Evolutionary conservation across 2,113 vertebrate species (phyloP).

Genomic region (Podarcis muralis): DNA sequence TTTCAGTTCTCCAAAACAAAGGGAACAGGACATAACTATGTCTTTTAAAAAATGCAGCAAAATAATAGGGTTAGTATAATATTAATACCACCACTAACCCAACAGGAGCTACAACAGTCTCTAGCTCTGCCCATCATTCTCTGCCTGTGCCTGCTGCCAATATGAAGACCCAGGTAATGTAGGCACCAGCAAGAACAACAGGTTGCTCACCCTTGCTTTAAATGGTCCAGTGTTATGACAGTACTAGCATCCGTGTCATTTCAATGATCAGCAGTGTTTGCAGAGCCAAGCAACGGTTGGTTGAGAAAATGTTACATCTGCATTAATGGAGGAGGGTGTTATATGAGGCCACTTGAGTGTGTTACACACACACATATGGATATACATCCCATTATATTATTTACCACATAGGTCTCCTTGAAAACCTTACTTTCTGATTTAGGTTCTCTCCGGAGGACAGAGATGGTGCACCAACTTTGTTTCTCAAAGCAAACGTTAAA

Average conservation of each 20-base stretch:
- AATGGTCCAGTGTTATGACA: neutral
- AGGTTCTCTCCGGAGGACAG: neutral
- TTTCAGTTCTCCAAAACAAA: too few relatives aligned
- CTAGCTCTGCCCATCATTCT: too few relatives aligned
- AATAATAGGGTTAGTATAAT: neutral
- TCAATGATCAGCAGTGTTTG: neutral
- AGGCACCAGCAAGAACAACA: too few relatives aligned
- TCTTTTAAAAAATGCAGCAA: neutral
- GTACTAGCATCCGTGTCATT: neutral
- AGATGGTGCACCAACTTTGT: neutral
- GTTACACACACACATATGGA: neutral
- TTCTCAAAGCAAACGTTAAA: neutral
- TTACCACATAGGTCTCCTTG: neutral
- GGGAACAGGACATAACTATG: too few relatives aligned
- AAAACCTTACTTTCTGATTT: neutral
- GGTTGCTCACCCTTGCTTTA: too few relatives aligned
- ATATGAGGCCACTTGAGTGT: neutral
- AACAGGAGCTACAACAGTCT: neutral
- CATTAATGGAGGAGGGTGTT: neutral
- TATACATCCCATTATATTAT: neutral
- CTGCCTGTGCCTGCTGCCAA: too few relatives aligned
- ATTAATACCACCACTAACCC: neutral
- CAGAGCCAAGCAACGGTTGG: neutral
- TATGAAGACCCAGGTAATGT: too few relatives aligned
- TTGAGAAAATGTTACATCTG: neutral